phyloP scores from a whole-genome alignment of 2,888 invertebrate genomes.

The Rhodophaea formosa region DNA sequence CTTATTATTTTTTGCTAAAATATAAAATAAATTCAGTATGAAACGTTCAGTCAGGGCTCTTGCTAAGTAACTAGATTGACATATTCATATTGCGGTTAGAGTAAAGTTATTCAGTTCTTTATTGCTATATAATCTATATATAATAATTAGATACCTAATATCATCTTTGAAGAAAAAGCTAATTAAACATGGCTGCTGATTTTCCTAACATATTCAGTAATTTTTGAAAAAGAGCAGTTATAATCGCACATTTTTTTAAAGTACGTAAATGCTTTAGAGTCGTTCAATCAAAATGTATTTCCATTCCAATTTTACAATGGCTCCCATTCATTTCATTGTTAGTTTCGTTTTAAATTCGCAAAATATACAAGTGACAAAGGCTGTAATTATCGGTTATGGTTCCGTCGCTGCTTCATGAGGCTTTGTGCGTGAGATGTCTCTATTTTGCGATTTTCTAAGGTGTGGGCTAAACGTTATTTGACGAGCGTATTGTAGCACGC shows the following conservation, averaged over 20 bases:
- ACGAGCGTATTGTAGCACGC: constrained; percentile 76
- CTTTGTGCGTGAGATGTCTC: constrained; percentile 71
- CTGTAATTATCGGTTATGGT: constrained; percentile 77
- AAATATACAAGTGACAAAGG: constrained; percentile 66
- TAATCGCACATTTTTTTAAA: background rate
- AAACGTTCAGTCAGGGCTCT: too few relatives aligned
- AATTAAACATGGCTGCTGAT: too few relatives aligned
- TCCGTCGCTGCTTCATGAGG: constrained; percentile 62
- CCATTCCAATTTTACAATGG: constrained; percentile 49
- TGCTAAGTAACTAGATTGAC: too few relatives aligned
- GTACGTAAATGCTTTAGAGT: constrained; percentile 22
- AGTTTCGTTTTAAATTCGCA: constrained; percentile 55
- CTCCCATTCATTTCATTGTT: constrained; percentile 48
- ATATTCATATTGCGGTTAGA: too few relatives aligned
- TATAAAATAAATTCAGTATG: too few relatives aligned
- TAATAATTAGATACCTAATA: too few relatives aligned
- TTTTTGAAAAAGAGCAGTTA: too few relatives aligned
- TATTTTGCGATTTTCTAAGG: constrained; percentile 79
- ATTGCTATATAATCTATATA: too few relatives aligned
- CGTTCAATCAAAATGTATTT: constrained; percentile 51
- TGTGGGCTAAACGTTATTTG: constrained; percentile 81
- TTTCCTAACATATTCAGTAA: too few relatives aligned
- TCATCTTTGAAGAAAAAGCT: too few relatives aligned
- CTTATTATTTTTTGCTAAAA: too few relatives aligned
- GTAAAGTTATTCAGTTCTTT: too few relatives aligned